These are phyloP conservation scores for Phenganax marumi DNA, from an alignment of 92 coral and sea anemone genomes.

Conservation along the genomic window DNA sequence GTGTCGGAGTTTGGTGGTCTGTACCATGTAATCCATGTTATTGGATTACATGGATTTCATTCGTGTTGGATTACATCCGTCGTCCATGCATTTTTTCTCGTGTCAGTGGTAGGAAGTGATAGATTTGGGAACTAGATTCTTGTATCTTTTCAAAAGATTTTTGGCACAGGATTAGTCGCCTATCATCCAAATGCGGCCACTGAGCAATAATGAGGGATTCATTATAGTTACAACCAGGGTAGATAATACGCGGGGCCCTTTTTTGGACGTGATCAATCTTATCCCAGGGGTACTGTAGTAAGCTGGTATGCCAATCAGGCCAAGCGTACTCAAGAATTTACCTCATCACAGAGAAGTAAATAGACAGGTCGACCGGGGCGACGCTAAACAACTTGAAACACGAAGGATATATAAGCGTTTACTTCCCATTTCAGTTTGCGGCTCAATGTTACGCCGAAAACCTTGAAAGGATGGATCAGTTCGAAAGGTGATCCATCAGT, in stretches of 20 bases:
- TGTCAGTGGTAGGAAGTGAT: too few relatives aligned
- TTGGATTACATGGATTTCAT: too few relatives aligned
- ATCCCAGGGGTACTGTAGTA: slow-evolving; percentile 3
- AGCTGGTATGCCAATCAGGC: slow-evolving; percentile 30
- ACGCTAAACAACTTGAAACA: background rate
- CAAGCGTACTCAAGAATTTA: too few relatives aligned
- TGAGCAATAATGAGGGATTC: background rate
- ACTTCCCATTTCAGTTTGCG: slow-evolving; percentile 3
- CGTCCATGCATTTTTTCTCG: too few relatives aligned
- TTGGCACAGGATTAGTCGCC: background rate
- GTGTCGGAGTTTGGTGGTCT: too few relatives aligned
- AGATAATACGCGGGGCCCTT: too few relatives aligned
- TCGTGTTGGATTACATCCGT: too few relatives aligned
- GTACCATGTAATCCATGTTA: too few relatives aligned
- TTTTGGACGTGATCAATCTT: slow-evolving; percentile 6
- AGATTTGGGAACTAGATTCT: background rate
- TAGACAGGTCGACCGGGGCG: background rate
- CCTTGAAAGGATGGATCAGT: background rate
- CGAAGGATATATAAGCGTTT: background rate
- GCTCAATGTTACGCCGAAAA: slow-evolving; percentile 1
- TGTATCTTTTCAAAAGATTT: background rate
- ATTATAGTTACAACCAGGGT: background rate
- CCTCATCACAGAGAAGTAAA: background rate
- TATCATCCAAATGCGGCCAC: background rate
- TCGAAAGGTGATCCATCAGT: slow-evolving; percentile 20